A percentile compares a stretch with the other conserved stretches of the same genome.
These are phyloP conservation scores for Andricus quercusramuli DNA, from an alignment of 2,888 invertebrate species.

Conservation along the genomic window DNA sequence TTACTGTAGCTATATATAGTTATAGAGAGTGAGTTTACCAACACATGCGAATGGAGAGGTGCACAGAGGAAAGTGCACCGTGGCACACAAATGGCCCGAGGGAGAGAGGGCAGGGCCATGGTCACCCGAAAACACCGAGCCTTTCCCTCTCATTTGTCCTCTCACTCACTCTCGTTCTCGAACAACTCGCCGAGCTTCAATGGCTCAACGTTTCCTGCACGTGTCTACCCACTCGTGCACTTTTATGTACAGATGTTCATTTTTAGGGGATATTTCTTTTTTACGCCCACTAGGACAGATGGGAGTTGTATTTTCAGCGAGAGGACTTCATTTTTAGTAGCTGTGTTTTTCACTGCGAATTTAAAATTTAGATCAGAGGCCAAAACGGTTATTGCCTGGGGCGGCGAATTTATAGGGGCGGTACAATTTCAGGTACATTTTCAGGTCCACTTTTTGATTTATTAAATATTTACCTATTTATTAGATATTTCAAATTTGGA, in stretches of 20 bases:
- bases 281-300: slow-evolving; percentile 40
- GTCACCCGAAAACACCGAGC: slow-evolving; percentile 74
- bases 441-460: no score
- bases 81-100: slow-evolving; percentile 62
- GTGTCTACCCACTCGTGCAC: slow-evolving; percentile 16
- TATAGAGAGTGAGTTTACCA: slow-evolving; percentile 27
- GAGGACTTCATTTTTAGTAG: slow-evolving; percentile 5
- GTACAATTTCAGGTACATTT: no score
- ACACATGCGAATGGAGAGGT: not conserved
- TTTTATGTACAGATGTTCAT: slow-evolving; percentile 35
- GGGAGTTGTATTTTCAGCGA: slow-evolving; percentile 21
- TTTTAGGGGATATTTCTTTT: slow-evolving; percentile 27
- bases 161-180: slow-evolving; percentile 48
- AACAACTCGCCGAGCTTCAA: slow-evolving; percentile 63
- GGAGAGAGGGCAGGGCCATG: slow-evolving; percentile 75
- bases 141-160: slow-evolving; percentile 58
- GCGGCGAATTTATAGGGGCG: no score
- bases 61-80: slow-evolving; percentile 57
- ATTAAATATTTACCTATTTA: no score
- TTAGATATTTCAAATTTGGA: no score
- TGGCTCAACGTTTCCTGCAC: slow-evolving; percentile 59
- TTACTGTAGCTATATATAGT: slow-evolving; percentile 31
- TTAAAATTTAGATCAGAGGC: no score
- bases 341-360: not conserved
- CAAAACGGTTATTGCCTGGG: no score